Evolutionary conservation across 92 coral and sea anemone genomes (phyloP).

Genomic region (Pocillopora grandis): DNA sequence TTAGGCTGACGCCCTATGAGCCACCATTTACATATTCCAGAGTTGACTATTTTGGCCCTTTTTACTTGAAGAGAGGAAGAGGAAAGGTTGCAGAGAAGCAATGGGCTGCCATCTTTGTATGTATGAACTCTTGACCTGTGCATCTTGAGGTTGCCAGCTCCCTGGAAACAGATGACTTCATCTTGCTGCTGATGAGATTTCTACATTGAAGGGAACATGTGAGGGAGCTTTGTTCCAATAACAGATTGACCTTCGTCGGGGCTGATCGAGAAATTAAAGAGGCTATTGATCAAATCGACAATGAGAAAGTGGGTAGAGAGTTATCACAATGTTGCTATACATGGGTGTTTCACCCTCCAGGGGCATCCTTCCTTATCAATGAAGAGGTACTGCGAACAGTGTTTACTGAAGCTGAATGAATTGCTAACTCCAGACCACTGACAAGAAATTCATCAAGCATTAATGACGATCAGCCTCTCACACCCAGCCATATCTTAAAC

Average conservation of each 20-base stretch:
- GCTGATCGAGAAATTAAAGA: slow-evolving; percentile 26
- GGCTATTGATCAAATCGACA: slow-evolving; percentile 30
- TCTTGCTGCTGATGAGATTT: slow-evolving; percentile 18
- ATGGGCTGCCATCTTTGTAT: slow-evolving; percentile 51
- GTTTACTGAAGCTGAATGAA: slow-evolving; percentile 64
- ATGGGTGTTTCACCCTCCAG: slow-evolving; percentile 64
- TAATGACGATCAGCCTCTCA: slow-evolving; percentile 38
- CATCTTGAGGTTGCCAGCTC: slow-evolving; percentile 56
- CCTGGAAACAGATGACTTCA: slow-evolving; percentile 38
- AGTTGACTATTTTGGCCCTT: slow-evolving; percentile 58
- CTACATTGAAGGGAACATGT: slow-evolving; percentile 2
- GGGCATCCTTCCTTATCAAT: slow-evolving; percentile 33
- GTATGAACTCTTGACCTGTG: slow-evolving; percentile 56
- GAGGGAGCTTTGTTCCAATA: slow-evolving; percentile 24
- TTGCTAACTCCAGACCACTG: slow-evolving; percentile 58
- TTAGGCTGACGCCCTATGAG: slow-evolving; percentile 36
- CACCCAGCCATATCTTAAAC: slow-evolving; percentile 45
- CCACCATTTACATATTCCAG: slow-evolving; percentile 39
- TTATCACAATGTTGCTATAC: slow-evolving; percentile 25
- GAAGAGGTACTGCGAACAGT: slow-evolving; percentile 59
- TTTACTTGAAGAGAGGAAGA: slow-evolving; percentile 55
- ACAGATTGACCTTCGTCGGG: slow-evolving; percentile 35
- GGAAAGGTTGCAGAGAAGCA: slow-evolving; percentile 38
- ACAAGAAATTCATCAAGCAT: slow-evolving; percentile 45
- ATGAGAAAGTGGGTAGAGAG: slow-evolving; percentile 25